These are phyloP conservation scores for Cactoblastis cactorum DNA, from an alignment of 2,888 invertebrate genomes.

Conservation along the genomic window DNA sequence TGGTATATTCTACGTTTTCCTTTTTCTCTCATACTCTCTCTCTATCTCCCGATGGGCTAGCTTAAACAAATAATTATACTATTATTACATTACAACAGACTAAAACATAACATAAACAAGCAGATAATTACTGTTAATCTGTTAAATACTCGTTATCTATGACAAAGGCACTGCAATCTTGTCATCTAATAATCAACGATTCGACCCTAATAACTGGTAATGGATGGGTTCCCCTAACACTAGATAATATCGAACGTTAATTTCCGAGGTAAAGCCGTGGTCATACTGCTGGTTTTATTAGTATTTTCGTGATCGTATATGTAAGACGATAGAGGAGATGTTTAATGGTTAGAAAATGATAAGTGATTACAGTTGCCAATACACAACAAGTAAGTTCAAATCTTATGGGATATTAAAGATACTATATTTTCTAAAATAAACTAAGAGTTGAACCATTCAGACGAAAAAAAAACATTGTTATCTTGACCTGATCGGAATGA, in stretches of 20 bases:
- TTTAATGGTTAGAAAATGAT: no score
- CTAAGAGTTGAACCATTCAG: no score
- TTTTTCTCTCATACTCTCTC: no score
- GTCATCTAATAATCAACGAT: constrained; percentile 34
- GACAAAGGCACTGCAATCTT: constrained; percentile 35
- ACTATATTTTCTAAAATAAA: no score
- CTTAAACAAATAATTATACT: neutral
- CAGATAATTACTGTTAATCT: constrained; percentile 12
- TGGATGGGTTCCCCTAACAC: constrained; percentile 39
- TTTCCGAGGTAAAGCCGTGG: constrained; percentile 29
- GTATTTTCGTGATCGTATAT: neutral
- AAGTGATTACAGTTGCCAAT: no score
- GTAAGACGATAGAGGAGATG: neutral
- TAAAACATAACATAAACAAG: neutral
- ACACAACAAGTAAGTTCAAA: no score
- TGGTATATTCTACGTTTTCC: no score
- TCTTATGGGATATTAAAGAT: no score
- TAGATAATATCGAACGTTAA: constrained; percentile 47
- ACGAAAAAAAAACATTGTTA: no score
- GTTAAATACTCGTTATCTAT: constrained; percentile 10
- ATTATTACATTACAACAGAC: neutral
- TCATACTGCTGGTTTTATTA: neutral
- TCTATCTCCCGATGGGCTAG: no score
- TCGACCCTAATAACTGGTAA: constrained; percentile 50
- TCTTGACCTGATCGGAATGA: no score